Base-by-base conservation (phyloP, 2,888 invertebrate genomes). In the Cerceris rybyensis region DNA sequence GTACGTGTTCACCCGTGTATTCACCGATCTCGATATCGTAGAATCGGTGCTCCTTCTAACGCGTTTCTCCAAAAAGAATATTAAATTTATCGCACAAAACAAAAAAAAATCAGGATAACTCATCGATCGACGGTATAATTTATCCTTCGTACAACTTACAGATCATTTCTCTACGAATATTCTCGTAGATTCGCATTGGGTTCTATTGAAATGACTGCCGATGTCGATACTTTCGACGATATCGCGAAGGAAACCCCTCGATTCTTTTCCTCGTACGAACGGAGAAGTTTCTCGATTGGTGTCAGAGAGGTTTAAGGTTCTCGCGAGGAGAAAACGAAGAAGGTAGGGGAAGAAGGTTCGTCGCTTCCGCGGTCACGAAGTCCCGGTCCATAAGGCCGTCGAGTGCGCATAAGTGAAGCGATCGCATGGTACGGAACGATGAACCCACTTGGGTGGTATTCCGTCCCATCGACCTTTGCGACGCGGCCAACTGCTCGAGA, bases 391-490 rank as follows among this genome's bases (percentile, higher is more conserved):
- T 88, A 87, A 88, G 88, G 78, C 85, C 86, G 85, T 83, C 82
- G 87, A 88, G 85, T 82, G 84, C 86, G 88, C 88, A 86, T 87
- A 87, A 86, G 88, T 85, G 86, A 88, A 89, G 86, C 84, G 87
- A 83, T 86, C 86, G 85, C 86, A 83, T 86, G 80, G 84, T 82
- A 86, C 82, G 85, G 83, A 89, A 88, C 89, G 84, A 85, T 76
- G 80, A 85, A 82, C 84, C 76, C 82, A 77, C 80, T 83, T 74
- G 60, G 28, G 71, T 76, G 72, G 73, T 75, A 77, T 84, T 87
- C 80, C 73, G 79, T 76, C 79, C 78, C 83, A 81, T 84, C 83
- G 84, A 85, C 85, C 82, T 86, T 80, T 74, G 80, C 78, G 78
- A 77, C 69, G 55, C 69, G 68, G 70, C 81, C 75, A 78, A 79